Evolutionary conservation across 2,797 vertebrate genomes (phyloP), one percentile per base, ranked within the genome.

Genomic region (Coregonus suidteri): DNA sequence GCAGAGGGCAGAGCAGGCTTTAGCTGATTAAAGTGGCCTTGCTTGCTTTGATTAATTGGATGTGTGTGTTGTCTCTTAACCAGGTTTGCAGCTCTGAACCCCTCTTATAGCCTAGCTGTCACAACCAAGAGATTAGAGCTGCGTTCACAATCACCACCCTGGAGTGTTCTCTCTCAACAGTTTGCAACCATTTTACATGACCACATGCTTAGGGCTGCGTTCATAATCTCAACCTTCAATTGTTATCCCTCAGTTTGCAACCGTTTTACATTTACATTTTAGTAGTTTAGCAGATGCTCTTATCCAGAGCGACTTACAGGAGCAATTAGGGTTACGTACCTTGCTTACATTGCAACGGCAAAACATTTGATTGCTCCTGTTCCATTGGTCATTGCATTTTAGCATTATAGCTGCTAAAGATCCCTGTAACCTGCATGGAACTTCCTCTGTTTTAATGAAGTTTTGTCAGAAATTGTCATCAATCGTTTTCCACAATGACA

Each of bases 31-130:
- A 86, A 91, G 83, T 85, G 82, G 84, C 62, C 71, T 35, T 78
- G 87, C 85, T 87, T 76, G 81, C 82, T 83, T 86, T 91, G 87
- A 90, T 92, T 89, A 90, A 91, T 89, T 90, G 85, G 84, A 89
- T 85, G 88, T 86, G 73, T 65, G 74, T 85, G 78, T 88, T 79
- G 80, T 86, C 77, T 79, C 74, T 0, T 25, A 1, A 90, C 77
- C 87, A 82, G 68, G 70, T 75, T 79, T 78, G 72, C 74, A 75
- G 69, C 79, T 56, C 20, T 71, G 64, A 65, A 3, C 53, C 59
- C 14, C 62, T 56, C 47, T 41, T 47, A 52, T 35, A 4, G 65
- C 18, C 16, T 64, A 68, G n/a, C 56, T 62, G 18, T 41, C 72
- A 75, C 68, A 35, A 74, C 73, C 74, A 69, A n/a, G 62, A 14